These are phyloP conservation scores for Ambastaia sidthimunki DNA, from an alignment of 2,797 vertebrate species.

Conservation along the genomic window DNA sequence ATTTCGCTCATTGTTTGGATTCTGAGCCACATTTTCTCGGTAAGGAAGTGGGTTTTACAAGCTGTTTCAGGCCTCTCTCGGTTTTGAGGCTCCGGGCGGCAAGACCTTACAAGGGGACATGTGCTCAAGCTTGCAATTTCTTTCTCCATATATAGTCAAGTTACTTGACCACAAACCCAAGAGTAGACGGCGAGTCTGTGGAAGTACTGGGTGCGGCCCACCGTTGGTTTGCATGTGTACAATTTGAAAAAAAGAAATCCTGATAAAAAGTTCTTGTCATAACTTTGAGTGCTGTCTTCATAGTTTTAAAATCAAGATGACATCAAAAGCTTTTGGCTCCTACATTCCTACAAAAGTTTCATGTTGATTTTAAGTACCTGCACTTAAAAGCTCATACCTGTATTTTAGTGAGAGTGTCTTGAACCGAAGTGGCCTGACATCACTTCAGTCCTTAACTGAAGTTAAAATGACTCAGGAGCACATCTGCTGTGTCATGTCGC, in stretches of 20 bases:
- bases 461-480: not conserved
- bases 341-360: no score
- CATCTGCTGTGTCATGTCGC: not conserved
- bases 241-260: not conserved
- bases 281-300: not conserved
- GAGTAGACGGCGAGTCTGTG: constrained; percentile 78
- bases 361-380: not conserved
- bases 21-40: constrained; percentile 35
- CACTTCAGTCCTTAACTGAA: not conserved
- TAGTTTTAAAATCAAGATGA: not conserved
- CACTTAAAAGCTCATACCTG: not conserved
- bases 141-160: constrained; percentile 81
- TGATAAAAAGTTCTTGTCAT: not conserved
- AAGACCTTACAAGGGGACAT: constrained; percentile 69
- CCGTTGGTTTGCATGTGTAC: constrained; percentile 42
- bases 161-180: constrained; percentile 70
- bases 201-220: constrained; percentile 74
- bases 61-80: constrained; percentile 70
- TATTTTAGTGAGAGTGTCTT: not conserved
- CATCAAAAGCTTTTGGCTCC: no score
- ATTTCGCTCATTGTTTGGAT: constrained; percentile 46
- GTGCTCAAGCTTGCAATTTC: constrained; percentile 74
- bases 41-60: constrained; percentile 71
- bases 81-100: constrained; percentile 69
- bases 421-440: not conserved